Base-by-base conservation (phyloP, 2,113 vertebrate species). In the Eclectus roratus region DNA sequence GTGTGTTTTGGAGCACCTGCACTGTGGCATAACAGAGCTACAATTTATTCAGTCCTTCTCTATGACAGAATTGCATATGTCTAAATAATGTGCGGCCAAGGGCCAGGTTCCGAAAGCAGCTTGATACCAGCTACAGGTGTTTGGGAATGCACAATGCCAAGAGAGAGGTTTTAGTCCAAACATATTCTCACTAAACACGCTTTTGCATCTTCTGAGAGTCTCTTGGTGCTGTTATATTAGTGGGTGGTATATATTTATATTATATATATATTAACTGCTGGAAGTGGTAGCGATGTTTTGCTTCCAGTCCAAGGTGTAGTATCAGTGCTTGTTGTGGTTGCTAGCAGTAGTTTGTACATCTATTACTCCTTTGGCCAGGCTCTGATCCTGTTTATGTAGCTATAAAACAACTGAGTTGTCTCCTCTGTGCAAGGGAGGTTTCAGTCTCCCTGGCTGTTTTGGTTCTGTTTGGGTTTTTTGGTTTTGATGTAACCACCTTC, bases 331-430 rank as follows among this genome's bases (percentile, higher is more conserved):
- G 68, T 53, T 74, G 70, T 65, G 49, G 85, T 25, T 87, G 41
- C 33, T 85, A 85, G 58, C 58, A 84, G 82, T 60, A 53, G 69
- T 69, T 61, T 61, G 72, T 76, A 69, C 2, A 0, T 77, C 16
- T 58, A 17, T 76, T 50, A 72, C 44, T 95, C 44, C 49, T 61
- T 47, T 66, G 44, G 80, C 52, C 49, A 80, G 64, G 74, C 43
- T 72, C 56, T 61, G 73, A 85, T 92, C 80, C 70, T 85, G 6
- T 68, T 95, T 84, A 27, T 69, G 39, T 76, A 65, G 72, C 35
- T 93, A 14, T 79, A 92, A 85, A 96, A 63, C 28, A 76, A 53
- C 80, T 81, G n/a, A 71, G 73, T 78, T 94, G 80, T 76, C 94
- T 86, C 77, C 79, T 68, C 44, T 76, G n/a, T 41, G 13, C 74